Percentiles rank a stretch among this genome's conserved stretches.
Conservation (phyloP, 1,140 invertebrate species). For the Caerostris extrusa region DNA sequence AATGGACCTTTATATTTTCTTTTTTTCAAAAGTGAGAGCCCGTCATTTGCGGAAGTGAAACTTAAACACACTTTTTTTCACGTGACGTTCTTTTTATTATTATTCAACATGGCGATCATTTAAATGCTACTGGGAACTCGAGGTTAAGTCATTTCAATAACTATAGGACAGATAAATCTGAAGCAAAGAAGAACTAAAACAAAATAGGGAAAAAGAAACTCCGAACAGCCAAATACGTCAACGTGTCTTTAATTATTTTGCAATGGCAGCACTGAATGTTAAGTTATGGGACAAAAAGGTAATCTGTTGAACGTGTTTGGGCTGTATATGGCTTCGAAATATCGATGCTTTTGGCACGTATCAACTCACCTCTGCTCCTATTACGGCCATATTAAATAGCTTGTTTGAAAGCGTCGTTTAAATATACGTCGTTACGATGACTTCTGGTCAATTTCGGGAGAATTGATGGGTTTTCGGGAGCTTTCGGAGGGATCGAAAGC, state of each 20-base stretch:
- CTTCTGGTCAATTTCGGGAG: background rate
- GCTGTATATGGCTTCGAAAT: conserved; percentile 34
- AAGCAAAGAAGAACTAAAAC: background rate
- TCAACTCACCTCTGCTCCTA: conserved; percentile 18
- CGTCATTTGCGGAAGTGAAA: conserved; percentile 60
- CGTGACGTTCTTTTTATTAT: background rate
- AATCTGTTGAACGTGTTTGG: conserved; percentile 55
- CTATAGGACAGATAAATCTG: conserved; percentile 66
- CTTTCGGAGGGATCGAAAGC: no score
- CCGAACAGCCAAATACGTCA: conserved; percentile 34
- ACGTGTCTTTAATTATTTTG: conserved; percentile 62
- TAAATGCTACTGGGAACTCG: conserved; percentile 64
- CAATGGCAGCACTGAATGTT: conserved; percentile 62
- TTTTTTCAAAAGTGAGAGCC: conserved; percentile 55
- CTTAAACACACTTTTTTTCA: conserved; percentile 11
- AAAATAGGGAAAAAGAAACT: conserved; percentile 12
- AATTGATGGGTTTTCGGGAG: background rate
- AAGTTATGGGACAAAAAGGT: conserved; percentile 12
- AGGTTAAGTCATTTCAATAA: conserved; percentile 70
- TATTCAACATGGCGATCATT: conserved; percentile 46
- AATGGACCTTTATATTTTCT: conserved; percentile 44
- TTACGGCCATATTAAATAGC: conserved; percentile 58
- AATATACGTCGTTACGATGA: background rate
- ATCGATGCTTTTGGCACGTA: background rate
- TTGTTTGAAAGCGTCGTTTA: background rate